Evolutionary conservation across 1,140 invertebrate species (phyloP), one percentile per base, ranked within the genome.

Genomic region (Nautilus pompilius): DNA sequence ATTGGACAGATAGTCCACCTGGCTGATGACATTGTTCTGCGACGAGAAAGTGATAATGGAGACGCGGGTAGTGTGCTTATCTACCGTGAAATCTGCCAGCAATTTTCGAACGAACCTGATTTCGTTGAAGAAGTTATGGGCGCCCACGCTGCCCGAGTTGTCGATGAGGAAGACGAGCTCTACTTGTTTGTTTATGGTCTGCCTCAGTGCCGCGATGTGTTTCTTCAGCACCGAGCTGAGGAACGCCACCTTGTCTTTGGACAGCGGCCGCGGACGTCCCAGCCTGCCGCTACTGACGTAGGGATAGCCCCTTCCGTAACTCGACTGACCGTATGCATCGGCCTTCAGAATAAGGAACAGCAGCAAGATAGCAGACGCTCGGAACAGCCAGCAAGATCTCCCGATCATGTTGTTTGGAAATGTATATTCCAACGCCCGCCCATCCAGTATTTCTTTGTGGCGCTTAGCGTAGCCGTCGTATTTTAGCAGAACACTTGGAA

Each of bases 161-260:
- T 90, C 89, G 8, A 91, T 86, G 17, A 90, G 80, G 71, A 91
- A 90, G 5, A 90, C 84, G 17, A 90, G 75, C 72, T 91, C 89
- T 48, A 89, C 78, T 74, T 87, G 69, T 51, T 76, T 76, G 67
- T 80, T 80, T 22, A 70, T 66, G 5, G 76, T 80, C 15, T 70
- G 51, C 13, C 80, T 46, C 24, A 82, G 62, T 17, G 69, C 65
- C 48, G 85, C 77, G 1, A 87, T 84, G 60, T 86, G 84, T 60
- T 80, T 77, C 63, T 87, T 87, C 13, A 88, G 80, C 3, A 86
- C 76, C 30, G 82, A 80, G 6, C 86, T 87, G 6, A 87, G 72
- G 3, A 83, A 80, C 53, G 87, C 86, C 15, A 88, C 83, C 76
- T 87, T 87, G 5, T 83, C 84, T 59, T 85, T 84, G 22, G 78